Percentiles rank a stretch among this genome's conserved stretches.
These are phyloP conservation scores for Triplophysa tibetana DNA, from an alignment of 2,113 vertebrate species.

Conservation along the genomic window DNA sequence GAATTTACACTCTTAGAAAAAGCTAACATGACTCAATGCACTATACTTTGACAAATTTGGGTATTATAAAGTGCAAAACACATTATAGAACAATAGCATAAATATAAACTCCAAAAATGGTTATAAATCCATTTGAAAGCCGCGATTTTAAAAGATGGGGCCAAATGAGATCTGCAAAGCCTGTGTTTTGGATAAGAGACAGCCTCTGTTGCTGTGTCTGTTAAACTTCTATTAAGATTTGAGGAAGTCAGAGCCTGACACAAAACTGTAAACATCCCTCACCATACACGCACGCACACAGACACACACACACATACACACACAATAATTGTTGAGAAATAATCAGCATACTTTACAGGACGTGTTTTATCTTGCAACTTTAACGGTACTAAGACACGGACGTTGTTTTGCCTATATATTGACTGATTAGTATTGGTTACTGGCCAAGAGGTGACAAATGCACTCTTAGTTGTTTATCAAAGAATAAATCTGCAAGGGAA, in stretches of 20 bases:
- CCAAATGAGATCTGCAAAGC: neutral
- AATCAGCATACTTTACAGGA: constrained; percentile 4
- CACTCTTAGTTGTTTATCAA: constrained; percentile 42
- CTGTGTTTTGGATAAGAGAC: neutral
- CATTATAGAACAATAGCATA: too few relatives aligned
- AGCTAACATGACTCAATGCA: neutral
- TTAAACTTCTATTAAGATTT: constrained; percentile 24
- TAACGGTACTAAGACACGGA: neutral
- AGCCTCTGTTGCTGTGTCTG: constrained; percentile 13
- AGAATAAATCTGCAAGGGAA: constrained; percentile 49
- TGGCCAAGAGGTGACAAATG: constrained; percentile 23
- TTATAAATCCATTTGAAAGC: neutral
- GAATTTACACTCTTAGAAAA: neutral
- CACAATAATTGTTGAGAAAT: constrained; percentile 2
- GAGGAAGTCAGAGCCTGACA: constrained; percentile 21
- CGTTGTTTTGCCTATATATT: constrained; percentile 15
- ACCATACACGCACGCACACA: neutral
- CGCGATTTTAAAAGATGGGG: neutral
- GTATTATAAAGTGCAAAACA: neutral
- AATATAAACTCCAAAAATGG: neutral
- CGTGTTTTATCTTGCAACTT: neutral
- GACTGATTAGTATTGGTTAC: constrained; percentile 32
- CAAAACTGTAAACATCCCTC: constrained; percentile 22
- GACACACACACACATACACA: neutral
- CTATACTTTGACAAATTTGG: neutral